A percentile compares a stretch with the other conserved stretches of the same genome.
phyloP scores from a whole-genome alignment of 2,888 invertebrate species.

The Chromoteleia sp. region DNA sequence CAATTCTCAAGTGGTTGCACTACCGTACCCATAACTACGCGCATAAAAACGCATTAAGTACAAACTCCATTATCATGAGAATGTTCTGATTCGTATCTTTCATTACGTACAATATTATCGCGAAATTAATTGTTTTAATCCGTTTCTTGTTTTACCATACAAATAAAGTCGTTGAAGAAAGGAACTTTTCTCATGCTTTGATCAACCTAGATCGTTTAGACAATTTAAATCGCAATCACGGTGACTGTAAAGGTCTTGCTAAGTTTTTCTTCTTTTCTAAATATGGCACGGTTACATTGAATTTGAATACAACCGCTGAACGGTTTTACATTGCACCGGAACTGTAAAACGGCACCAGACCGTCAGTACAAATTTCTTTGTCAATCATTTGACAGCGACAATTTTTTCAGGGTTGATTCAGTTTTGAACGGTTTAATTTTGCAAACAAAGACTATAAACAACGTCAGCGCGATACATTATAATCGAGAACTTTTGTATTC shows the following conservation, averaged over 20 bases:
- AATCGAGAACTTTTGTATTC: slow-evolving; percentile 45
- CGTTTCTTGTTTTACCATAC: slow-evolving; percentile 21
- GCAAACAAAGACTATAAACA: slow-evolving; percentile 61
- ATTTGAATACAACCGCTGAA: slow-evolving; percentile 11
- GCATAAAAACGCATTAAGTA: slow-evolving; percentile 51
- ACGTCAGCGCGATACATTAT: slow-evolving; percentile 38
- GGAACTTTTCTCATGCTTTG: slow-evolving; percentile 22
- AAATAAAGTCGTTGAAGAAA: slow-evolving; percentile 28
- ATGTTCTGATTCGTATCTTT: slow-evolving; percentile 47
- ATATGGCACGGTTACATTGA: slow-evolving; percentile 7
- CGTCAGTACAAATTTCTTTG: slow-evolving; percentile 31
- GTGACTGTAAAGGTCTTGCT: slow-evolving; percentile 23
- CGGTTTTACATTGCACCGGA: too few species aligned
- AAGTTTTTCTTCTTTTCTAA: slow-evolving; percentile 14
- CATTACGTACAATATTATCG: slow-evolving; percentile 43
- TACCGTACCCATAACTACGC: slow-evolving; percentile 39
- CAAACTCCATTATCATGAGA: slow-evolving; percentile 51
- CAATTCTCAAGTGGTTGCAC: slow-evolving; percentile 41
- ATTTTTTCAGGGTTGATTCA: slow-evolving; percentile 17
- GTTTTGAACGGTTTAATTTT: slow-evolving; percentile 46
- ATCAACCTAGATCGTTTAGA: slow-evolving; percentile 33
- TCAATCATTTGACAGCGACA: slow-evolving; percentile 23
- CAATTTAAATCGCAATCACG: slow-evolving; percentile 44
- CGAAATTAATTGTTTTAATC: slow-evolving; percentile 28
- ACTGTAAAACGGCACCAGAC: not conserved